phyloP scores from a whole-genome alignment of 2,797 vertebrate species.

The Heterohyrax brucei region DNA sequence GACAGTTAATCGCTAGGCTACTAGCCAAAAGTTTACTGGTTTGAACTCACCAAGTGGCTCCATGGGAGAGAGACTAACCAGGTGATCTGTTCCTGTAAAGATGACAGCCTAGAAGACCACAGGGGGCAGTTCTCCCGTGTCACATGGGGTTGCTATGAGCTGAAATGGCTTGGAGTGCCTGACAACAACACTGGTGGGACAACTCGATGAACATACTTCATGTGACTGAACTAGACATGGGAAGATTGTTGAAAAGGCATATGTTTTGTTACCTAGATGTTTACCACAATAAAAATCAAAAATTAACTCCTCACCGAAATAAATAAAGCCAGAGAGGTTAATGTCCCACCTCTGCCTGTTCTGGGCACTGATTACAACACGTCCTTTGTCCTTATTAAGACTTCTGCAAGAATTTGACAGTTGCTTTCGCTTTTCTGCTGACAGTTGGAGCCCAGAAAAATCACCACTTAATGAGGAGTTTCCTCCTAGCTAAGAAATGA shows the following conservation, averaged over 20 bases:
- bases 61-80: not conserved
- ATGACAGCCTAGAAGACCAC: not conserved
- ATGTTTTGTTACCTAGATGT: not conserved
- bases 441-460: constrained; percentile 26
- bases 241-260: not conserved
- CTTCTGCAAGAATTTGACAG: not conserved
- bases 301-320: too few species aligned
- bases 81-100: not conserved
- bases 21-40: not conserved
- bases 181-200: not conserved
- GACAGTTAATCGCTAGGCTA: not conserved
- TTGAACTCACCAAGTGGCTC: not conserved
- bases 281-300: not conserved
- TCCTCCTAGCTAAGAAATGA: constrained; percentile 3
- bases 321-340: not conserved
- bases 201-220: not conserved
- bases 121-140: not conserved
- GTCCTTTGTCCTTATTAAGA: not conserved
- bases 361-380: not conserved
- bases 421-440: not conserved
- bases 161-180: not conserved
- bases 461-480: not conserved
- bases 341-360: not conserved
- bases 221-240: not conserved
- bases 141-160: not conserved